These are phyloP conservation scores for Coregonus ussuriensis DNA, from an alignment of 2,797 vertebrate genomes.

Conservation along the genomic window DNA sequence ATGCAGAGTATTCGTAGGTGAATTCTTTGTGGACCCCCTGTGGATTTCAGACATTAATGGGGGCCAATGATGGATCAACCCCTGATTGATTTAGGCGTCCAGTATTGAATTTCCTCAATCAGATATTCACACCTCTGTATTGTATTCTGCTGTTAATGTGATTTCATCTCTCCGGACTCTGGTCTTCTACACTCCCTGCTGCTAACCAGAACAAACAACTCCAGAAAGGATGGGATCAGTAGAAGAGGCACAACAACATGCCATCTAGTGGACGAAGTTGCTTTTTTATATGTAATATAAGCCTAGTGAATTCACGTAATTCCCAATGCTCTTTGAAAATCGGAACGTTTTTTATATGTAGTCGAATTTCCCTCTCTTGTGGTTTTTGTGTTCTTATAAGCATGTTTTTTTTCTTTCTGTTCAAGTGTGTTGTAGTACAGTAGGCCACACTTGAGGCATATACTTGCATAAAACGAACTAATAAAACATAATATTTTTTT, in stretches of 20 bases:
- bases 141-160: not conserved
- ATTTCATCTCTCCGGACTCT: not conserved
- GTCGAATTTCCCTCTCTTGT: not conserved
- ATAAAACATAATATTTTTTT: not conserved
- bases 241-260: not conserved
- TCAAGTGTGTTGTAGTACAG: no score
- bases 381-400: not conserved
- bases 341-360: not conserved
- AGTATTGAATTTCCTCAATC: not conserved
- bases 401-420: no score
- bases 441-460: not conserved
- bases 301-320: not conserved
- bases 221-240: not conserved
- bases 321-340: not conserved
- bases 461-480: not conserved
- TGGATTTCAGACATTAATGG: not conserved
- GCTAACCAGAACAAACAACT: not conserved
- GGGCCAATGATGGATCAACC: not conserved
- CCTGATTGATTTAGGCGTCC: not conserved
- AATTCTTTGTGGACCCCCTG: constrained; percentile 3
- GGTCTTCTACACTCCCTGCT: not conserved
- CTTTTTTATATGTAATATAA: not conserved
- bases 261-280: constrained; percentile 32
- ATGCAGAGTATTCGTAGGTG: not conserved
- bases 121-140: not conserved